Evolutionary conservation across 2,113 vertebrate genomes (phyloP).

Genomic region (Ia io): DNA sequence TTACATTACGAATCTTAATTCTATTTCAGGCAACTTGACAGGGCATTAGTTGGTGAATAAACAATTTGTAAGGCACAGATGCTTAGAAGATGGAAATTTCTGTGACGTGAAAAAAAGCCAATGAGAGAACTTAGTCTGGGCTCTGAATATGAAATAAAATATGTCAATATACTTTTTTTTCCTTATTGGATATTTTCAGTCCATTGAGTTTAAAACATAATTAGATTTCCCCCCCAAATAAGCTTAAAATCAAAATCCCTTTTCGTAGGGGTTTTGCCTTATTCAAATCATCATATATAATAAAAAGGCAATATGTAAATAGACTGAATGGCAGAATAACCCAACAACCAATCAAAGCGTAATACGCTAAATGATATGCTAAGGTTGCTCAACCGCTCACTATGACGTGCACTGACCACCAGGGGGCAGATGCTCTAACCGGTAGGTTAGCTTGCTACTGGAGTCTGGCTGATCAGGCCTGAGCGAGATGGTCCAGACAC

Average conservation of each 20-base stretch:
- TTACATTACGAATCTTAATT: not conserved
- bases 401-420: no score
- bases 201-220: constrained; percentile 69
- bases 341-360: no score
- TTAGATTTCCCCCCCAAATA: constrained; percentile 73
- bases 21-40: not conserved
- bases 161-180: constrained; percentile 66
- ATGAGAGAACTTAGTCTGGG: constrained; percentile 53
- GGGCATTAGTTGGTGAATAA: not conserved
- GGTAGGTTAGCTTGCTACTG: no score
- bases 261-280: constrained; percentile 56
- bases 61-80: constrained; percentile 52
- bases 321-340: no score
- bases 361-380: no score
- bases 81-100: constrained; percentile 67
- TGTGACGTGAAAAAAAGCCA: constrained; percentile 60
- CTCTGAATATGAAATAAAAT: constrained; percentile 75
- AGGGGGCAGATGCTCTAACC: no score
- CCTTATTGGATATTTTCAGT: constrained; percentile 74
- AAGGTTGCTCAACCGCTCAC: no score
- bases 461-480: no score
- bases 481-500: no score
- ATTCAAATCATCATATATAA: constrained; percentile 57
- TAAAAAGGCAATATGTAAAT: no score
- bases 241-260: constrained; percentile 66